Conservation (phyloP, 2,888 invertebrate genomes). For the Amphiduros pacificus region DNA sequence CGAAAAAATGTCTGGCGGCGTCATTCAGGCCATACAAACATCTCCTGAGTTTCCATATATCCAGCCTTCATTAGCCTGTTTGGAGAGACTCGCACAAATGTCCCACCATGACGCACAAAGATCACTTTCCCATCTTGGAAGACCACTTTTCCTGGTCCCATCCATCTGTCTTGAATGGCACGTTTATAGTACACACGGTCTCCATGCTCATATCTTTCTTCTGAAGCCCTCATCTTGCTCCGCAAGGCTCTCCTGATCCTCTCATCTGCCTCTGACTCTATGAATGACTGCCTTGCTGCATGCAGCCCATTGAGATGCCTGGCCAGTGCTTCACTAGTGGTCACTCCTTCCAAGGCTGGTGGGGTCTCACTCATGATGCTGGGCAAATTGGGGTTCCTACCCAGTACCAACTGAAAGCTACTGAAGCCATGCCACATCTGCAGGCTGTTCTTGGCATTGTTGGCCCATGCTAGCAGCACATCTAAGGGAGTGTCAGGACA, state of each 20-base stretch:
- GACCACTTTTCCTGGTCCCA: slow-evolving; percentile 34
- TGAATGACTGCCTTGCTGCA: slow-evolving; percentile 25
- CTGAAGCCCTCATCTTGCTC: slow-evolving; percentile 28
- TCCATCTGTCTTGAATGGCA: slow-evolving; percentile 28
- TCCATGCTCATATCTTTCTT: slow-evolving; percentile 31
- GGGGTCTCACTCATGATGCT: slow-evolving; percentile 12
- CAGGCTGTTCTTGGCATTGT: no score
- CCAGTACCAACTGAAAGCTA: slow-evolving; percentile 18
- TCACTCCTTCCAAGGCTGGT: slow-evolving; percentile 14
- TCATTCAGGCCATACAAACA: slow-evolving; percentile 32
- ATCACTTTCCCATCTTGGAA: slow-evolving; percentile 38
- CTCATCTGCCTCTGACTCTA: slow-evolving; percentile 30
- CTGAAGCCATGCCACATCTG: slow-evolving; percentile 19
- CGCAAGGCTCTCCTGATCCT: slow-evolving; percentile 30
- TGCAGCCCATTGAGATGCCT: slow-evolving; percentile 27
- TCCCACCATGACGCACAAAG: slow-evolving; percentile 32
- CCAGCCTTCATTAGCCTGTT: slow-evolving; percentile 27
- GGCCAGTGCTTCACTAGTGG: slow-evolving; percentile 19
- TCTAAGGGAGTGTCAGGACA: background rate
- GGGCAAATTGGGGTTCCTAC: slow-evolving; percentile 16
- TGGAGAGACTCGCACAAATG: slow-evolving; percentile 35
- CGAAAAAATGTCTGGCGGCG: slow-evolving; percentile 30
- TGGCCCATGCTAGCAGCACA: slow-evolving; percentile 12
- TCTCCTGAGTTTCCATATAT: slow-evolving; percentile 31
- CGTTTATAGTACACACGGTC: slow-evolving; percentile 33